Evolutionary conservation across 2,888 invertebrate genomes (phyloP).

Genomic region (Rhorus exstirpatorius): DNA sequence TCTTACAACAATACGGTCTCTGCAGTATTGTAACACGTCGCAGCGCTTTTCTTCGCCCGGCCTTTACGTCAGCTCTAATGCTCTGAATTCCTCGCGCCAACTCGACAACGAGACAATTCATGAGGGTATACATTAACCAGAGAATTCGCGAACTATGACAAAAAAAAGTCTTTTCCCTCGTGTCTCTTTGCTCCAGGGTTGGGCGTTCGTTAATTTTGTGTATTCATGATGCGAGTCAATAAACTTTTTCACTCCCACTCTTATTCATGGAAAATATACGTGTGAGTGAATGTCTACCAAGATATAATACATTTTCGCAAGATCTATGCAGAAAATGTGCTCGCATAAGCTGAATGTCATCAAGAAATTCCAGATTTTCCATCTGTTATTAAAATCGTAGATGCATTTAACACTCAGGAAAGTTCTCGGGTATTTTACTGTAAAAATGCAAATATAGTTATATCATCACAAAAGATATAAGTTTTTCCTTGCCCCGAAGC

Average conservation of each 20-base stretch:
- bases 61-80: slow-evolving; percentile 63
- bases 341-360: background rate
- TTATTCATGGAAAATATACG: too few relatives aligned
- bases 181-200: too few relatives aligned
- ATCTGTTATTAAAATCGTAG: background rate
- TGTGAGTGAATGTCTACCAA: background rate
- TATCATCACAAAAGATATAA: background rate
- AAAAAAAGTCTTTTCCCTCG: background rate
- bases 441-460: background rate
- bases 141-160: background rate
- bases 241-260: too few relatives aligned
- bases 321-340: too few relatives aligned
- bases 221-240: too few relatives aligned
- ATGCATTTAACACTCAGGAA: background rate
- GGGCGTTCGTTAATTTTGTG: too few relatives aligned
- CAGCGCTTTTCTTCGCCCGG: slow-evolving; percentile 59
- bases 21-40: slow-evolving; percentile 79
- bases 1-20: slow-evolving; percentile 81
- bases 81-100: slow-evolving; percentile 12
- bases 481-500: background rate
- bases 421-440: background rate
- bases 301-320: too few relatives aligned
- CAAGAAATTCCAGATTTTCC: background rate
- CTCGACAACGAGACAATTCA: slow-evolving; percentile 5
- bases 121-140: background rate